A percentile compares a stretch with the other conserved stretches of the same genome.
phyloP scores from a whole-genome alignment of 2,113 vertebrate genomes.

The Hemibates koningsi region DNA sequence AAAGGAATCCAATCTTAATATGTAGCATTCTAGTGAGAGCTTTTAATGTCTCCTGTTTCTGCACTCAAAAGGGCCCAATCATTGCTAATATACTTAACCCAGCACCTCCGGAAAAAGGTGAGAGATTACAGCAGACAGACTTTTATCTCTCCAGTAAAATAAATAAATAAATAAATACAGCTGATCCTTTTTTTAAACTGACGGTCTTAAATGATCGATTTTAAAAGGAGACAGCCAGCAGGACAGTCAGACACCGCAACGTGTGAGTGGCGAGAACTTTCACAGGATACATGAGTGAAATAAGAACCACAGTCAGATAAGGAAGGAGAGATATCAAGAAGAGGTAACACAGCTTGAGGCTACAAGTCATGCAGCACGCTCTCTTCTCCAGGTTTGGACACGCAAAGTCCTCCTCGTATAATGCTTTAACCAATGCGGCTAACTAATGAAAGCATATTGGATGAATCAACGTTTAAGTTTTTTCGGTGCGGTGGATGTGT shows the following conservation, averaged over 20 bases:
- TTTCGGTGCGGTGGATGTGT: background rate
- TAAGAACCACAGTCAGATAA: conserved; percentile 12
- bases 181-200: conserved; percentile 19
- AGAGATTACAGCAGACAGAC: conserved; percentile 42
- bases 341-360: background rate
- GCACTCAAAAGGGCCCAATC: conserved; percentile 52
- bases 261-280: background rate
- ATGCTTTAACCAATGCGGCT: background rate
- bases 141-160: conserved; percentile 34
- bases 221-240: conserved; percentile 32
- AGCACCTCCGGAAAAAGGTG: conserved; percentile 37
- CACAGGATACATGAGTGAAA: conserved; percentile 23
- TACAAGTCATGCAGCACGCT: background rate
- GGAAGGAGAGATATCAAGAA: background rate
- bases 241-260: background rate
- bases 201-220: conserved; percentile 56
- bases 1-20: conserved; percentile 60
- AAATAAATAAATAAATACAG: background rate
- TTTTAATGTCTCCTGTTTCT: conserved; percentile 68
- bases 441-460: background rate
- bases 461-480: conserved; percentile 10
- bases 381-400: background rate
- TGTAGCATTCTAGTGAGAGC: conserved; percentile 38
- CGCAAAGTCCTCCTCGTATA: background rate
- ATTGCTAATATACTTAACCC: conserved; percentile 63